Evolutionary conservation across 2,888 invertebrate species (phyloP), one percentile per base, ranked within the genome.

Genomic region (Subacronicta megacephala): DNA sequence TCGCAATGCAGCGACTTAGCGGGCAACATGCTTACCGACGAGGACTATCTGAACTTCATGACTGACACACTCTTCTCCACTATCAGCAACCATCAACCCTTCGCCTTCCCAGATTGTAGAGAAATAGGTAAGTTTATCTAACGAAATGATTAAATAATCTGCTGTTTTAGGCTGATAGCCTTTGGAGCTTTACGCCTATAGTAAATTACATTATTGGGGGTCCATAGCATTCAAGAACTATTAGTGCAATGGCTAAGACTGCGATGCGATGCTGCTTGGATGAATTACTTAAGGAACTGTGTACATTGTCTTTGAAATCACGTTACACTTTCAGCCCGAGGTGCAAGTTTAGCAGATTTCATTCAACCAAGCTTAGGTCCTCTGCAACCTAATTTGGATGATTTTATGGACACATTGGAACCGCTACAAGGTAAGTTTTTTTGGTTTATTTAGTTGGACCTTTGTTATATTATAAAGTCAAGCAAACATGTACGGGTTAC

Each of bases 291-390:
- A 26, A 9, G 23, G 23, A 26, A 26, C 10, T 26, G 26, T 26
- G 7, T 23, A 26, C 26, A 31, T 31, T 31, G 29, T 3, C n/a
- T 26, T 10, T n/a, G 7, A 16, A 42, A 7, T 17, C 2, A 12
- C 29, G 29, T 35, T 46, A 18, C 6, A 12, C 15, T 90, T 95
- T 92, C 89, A 97, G 98, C 97, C 46, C 96, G 97, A 87, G 97
- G 96, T 73, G 97, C 98, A 51, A 97, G 97, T 81, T 95, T 98
- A 84, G 98, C 99, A 44, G 99, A 99, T 93, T 98, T 99, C 85
- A 99, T 99, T 89, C 99, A 99, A 93, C 99, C 99, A 49, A 99
- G 99, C 85, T 96, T 99, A 82, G 97, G 99, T 36, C 99, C 99
- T 51, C 94, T 99, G 62, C 99, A 99, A 92, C 99, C 99, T 68